A percentile compares a stretch with the other conserved stretches of the same genome.
Conservation (phyloP, 1,140 invertebrate species). For the Lysiphlebus fabarum region DNA sequence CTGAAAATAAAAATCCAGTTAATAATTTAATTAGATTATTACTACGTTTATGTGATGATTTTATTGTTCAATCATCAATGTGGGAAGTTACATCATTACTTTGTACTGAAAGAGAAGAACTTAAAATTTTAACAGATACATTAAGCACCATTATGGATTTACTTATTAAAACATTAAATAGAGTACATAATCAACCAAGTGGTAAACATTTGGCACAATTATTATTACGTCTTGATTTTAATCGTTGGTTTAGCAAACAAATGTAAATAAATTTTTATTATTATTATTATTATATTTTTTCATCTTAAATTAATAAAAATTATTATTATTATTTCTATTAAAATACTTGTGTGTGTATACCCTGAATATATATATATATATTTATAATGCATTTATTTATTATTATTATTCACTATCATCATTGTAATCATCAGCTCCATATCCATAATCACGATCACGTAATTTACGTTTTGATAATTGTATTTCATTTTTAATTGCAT, state of each 20-base stretch:
- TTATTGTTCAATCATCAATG: constrained; percentile 49
- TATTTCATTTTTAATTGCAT: constrained; percentile 48
- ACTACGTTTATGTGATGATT: constrained; percentile 49
- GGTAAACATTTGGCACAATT: constrained; percentile 68
- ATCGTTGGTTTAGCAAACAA: constrained; percentile 68
- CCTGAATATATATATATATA: no score
- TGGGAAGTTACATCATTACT: constrained; percentile 51
- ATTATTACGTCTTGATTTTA: constrained; percentile 70
- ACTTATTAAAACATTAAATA: constrained; percentile 57
- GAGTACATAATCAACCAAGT: constrained; percentile 62
- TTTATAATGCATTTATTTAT: constrained; percentile 16
- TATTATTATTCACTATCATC: constrained; percentile 46
- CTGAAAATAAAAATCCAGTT: constrained; percentile 44
- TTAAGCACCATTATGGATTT: constrained; percentile 49
- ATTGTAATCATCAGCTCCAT: constrained; percentile 44
- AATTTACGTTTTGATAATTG: constrained; percentile 39
- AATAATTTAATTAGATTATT: constrained; percentile 47
- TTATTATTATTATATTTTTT: constrained; percentile 13
- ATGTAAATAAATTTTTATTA: no score
- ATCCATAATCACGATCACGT: constrained; percentile 31
- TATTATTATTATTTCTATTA: not conserved
- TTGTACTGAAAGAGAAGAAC: constrained; percentile 46
- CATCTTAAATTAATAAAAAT: constrained; percentile 4
- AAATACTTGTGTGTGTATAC: no score
- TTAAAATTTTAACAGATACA: constrained; percentile 46